A percentile compares a stretch with the other conserved stretches of the same genome.
Evolutionary conservation across 2,797 vertebrate species (phyloP).

Genomic region (Echiichthys vipera): DNA sequence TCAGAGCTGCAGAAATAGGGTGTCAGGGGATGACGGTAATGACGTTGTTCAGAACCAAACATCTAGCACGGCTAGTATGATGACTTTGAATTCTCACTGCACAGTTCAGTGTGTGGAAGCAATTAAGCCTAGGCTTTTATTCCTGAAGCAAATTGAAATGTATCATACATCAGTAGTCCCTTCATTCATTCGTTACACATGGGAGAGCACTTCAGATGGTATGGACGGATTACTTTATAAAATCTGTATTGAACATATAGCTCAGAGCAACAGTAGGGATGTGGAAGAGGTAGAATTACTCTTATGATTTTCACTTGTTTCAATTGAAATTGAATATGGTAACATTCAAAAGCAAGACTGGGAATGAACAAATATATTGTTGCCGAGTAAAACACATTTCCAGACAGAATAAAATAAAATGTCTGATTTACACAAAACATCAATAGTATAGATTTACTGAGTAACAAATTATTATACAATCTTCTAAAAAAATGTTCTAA

Average conservation of each 20-base stretch:
- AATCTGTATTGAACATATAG: slow-evolving; percentile 29
- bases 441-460: not conserved
- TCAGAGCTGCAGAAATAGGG: slow-evolving; percentile 44
- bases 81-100: slow-evolving; percentile 58
- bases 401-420: not conserved
- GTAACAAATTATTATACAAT: not conserved
- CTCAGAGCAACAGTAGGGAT: slow-evolving; percentile 10
- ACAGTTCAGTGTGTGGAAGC: slow-evolving; percentile 41
- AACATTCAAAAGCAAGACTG: not conserved
- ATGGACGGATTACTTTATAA: slow-evolving; percentile 26
- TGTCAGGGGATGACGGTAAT: slow-evolving; percentile 45
- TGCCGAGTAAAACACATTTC: not conserved
- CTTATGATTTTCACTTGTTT: not conserved
- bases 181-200: slow-evolving; percentile 40
- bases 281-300: not conserved
- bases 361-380: not conserved
- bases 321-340: not conserved
- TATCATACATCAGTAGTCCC: slow-evolving; percentile 46
- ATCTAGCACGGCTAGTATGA: slow-evolving; percentile 55
- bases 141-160: slow-evolving; percentile 52
- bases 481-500: not conserved
- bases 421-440: not conserved
- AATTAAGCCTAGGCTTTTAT: slow-evolving; percentile 56
- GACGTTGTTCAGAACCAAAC: slow-evolving; percentile 57
- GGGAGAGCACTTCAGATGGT: slow-evolving; percentile 23